Conservation (phyloP, 2,888 invertebrate species). For the Galerucella nymphaeae region DNA sequence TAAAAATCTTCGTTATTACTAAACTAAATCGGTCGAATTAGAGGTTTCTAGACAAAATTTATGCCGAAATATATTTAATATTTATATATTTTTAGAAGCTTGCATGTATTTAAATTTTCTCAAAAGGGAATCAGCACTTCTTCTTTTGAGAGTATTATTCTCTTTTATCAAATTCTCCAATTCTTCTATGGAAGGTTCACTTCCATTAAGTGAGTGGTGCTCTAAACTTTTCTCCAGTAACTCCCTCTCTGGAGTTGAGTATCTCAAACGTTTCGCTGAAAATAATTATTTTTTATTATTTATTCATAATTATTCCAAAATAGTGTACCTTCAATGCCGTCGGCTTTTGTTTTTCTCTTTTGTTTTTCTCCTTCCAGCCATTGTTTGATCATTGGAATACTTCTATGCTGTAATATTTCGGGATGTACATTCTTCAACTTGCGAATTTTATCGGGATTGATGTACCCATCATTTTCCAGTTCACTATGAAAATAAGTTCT, state of each 20-base stretch:
- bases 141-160: conserved; percentile 15
- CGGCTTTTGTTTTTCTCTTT: conserved; percentile 3
- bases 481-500: too few relatives aligned
- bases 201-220: conserved; percentile 11
- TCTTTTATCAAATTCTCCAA: conserved; percentile 7
- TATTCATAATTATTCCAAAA: not conserved
- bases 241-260: conserved; percentile 12
- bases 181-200: conserved; percentile 17
- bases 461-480: conserved; percentile 12
- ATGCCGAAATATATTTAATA: not conserved
- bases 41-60: not conserved
- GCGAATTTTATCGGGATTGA: conserved; percentile 3
- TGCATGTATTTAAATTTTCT: conserved; percentile 14
- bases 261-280: conserved; percentile 10
- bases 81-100: not conserved
- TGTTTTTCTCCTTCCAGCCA: not conserved
- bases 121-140: conserved; percentile 14
- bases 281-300: conserved; percentile 4
- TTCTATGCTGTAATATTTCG: conserved; percentile 9
- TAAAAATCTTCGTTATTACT: too few relatives aligned
- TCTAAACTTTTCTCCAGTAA: conserved; percentile 8
- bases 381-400: conserved; percentile 16
- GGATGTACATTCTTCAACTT: conserved; percentile 3
- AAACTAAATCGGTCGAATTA: too few relatives aligned
- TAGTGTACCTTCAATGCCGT: not conserved